phyloP scores from a whole-genome alignment of 2,113 vertebrate genomes.

The Xiphorhynchus elegans region DNA sequence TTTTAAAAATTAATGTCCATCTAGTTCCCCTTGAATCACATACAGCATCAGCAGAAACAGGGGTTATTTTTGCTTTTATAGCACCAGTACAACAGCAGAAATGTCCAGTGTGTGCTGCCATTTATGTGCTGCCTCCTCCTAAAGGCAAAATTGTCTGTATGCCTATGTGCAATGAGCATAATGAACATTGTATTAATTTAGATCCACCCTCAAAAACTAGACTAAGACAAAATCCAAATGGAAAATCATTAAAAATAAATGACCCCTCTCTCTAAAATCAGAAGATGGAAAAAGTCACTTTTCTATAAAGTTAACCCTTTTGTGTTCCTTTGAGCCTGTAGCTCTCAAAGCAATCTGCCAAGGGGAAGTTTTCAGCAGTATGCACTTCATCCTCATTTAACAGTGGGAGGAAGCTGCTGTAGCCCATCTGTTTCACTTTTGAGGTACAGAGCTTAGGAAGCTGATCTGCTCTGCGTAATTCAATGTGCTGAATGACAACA shows the following conservation, averaged over 20 bases:
- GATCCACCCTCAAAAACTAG: not conserved
- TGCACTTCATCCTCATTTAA: not conserved
- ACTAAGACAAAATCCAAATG: not conserved
- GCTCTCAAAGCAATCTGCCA: not conserved
- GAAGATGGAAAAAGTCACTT: not conserved
- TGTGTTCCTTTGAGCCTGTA: not conserved
- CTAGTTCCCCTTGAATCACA: not conserved
- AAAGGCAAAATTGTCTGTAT: not conserved
- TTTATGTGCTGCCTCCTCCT: not conserved
- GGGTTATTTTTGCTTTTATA: not conserved
- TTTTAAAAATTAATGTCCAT: not conserved
- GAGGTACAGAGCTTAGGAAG: not conserved
- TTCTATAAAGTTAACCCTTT: not conserved
- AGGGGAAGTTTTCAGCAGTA: not conserved
- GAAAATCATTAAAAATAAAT: not conserved
- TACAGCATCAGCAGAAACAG: not conserved
- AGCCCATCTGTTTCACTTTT: constrained; percentile 14
- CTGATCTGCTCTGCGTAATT: not conserved
- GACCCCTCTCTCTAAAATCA: not conserved
- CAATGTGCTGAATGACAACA: not conserved
- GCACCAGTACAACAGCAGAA: not conserved
- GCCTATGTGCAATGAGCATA: not conserved
- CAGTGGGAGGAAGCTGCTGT: not conserved
- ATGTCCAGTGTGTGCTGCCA: not conserved
- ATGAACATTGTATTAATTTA: not conserved